Conservation (phyloP, 2,888 invertebrate species). For the Spisula solida region DNA sequence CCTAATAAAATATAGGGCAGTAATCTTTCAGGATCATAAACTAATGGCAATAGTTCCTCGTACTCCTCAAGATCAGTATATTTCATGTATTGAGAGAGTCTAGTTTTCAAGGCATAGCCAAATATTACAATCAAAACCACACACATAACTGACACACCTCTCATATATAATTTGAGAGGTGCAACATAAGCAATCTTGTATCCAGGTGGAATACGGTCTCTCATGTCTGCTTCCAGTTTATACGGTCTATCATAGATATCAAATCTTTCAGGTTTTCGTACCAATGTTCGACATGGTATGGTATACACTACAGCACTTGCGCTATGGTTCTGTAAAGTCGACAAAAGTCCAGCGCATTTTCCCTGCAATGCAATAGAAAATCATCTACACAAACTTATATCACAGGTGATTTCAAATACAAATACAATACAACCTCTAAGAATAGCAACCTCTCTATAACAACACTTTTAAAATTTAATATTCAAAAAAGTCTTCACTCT, state of each 20-base stretch:
- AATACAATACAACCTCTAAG: no score
- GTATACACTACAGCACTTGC: not conserved
- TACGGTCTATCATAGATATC: not conserved
- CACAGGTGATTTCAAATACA: not conserved
- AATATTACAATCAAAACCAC: not conserved
- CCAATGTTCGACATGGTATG: not conserved
- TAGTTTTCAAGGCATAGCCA: not conserved
- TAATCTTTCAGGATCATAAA: not conserved
- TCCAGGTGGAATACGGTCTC: constrained; percentile 11
- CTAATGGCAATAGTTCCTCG: not conserved
- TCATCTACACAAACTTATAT: not conserved
- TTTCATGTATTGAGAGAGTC: not conserved
- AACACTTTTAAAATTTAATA: no score
- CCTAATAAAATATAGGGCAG: not conserved
- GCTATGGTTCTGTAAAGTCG: not conserved
- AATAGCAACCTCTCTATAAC: no score
- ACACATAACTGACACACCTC: not conserved
- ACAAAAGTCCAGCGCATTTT: not conserved
- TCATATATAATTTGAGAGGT: not conserved
- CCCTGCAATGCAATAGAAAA: not conserved
- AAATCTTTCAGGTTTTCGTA: not conserved
- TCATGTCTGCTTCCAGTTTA: not conserved
- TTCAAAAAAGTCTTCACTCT: no score
- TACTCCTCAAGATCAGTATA: not conserved
- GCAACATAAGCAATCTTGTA: constrained; percentile 18